A percentile compares a stretch with the other conserved stretches of the same genome.
These are phyloP conservation scores for Cyanocitta stelleri DNA, from an alignment of 2,113 vertebrate genomes.

Conservation along the genomic window DNA sequence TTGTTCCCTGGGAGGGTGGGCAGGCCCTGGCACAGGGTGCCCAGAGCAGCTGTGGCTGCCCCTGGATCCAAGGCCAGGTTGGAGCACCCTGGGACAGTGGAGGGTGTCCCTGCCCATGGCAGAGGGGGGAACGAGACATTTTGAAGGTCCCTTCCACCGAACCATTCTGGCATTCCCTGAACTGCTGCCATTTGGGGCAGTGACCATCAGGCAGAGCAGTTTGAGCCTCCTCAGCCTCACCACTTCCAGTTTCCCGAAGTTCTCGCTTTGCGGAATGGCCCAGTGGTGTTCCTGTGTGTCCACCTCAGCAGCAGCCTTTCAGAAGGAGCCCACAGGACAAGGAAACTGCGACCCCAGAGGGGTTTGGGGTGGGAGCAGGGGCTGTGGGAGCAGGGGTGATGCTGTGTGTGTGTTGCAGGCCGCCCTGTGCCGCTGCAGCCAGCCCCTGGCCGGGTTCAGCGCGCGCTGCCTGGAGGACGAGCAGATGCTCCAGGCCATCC, in stretches of 20 bases:
- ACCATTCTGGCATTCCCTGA: rapidly evolving
- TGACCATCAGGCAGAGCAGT: background rate
- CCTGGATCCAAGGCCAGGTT: background rate
- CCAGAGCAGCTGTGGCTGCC: background rate
- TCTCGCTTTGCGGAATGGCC: rapidly evolving
- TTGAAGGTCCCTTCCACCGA: background rate
- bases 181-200: no score
- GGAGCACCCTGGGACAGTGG: rapidly evolving
- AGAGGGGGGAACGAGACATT: background rate
- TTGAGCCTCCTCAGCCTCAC: background rate
- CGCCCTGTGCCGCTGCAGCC: slow-evolving; percentile 80
- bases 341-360: rapidly evolving
- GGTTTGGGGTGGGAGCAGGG: background rate
- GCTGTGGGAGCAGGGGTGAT: background rate
- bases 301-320: background rate
- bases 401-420: slow-evolving; percentile 62
- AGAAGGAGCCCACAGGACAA: background rate
- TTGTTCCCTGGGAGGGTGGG: background rate
- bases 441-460: slow-evolving; percentile 77
- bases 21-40: background rate
- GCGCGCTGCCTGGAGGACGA: slow-evolving; percentile 79
- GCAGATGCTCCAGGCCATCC: slow-evolving; percentile 79
- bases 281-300: background rate
- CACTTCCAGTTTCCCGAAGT: rapidly evolving
- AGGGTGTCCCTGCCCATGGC: background rate